phyloP scores from a whole-genome alignment of 92 coral and sea anemone species.

The Siderastrea siderea region DNA sequence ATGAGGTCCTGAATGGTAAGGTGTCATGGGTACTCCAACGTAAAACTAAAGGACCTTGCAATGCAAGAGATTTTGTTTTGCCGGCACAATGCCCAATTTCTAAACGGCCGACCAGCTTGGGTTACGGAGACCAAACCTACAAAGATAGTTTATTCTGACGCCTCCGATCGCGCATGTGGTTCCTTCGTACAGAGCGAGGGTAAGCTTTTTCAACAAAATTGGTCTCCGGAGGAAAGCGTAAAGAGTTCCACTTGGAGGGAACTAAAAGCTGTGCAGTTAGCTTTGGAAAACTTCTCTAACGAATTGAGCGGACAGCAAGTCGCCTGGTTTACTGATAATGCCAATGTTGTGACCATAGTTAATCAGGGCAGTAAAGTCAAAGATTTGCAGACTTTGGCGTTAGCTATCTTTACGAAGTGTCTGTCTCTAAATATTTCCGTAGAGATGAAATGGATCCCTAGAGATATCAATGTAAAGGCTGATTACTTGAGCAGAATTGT shows the following conservation, averaged over 20 bases:
- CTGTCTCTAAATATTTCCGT: conserved; percentile 30
- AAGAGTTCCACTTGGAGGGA: conserved; percentile 67
- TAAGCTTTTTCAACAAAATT: conserved; percentile 72
- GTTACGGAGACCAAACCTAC: conserved; percentile 16
- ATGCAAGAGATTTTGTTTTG: conserved; percentile 49
- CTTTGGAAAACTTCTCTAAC: conserved; percentile 29
- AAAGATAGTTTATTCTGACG: conserved; percentile 49
- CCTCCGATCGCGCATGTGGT: conserved; percentile 53
- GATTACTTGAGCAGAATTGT: too few species aligned
- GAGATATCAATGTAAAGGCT: too few species aligned
- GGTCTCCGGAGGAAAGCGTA: conserved; percentile 42
- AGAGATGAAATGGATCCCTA: conserved; percentile 30
- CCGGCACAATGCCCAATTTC: conserved; percentile 21
- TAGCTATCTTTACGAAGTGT: conserved; percentile 44
- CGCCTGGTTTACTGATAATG: conserved; percentile 53
- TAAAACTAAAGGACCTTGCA: conserved; percentile 6
- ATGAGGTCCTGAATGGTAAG: conserved; percentile 38
- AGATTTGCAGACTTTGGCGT: conserved; percentile 45
- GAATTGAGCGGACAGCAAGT: conserved; percentile 19
- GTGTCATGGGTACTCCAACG: conserved; percentile 46
- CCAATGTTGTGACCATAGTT: conserved; percentile 53
- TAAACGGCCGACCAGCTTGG: conserved; percentile 48
- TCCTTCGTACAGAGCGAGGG: conserved; percentile 51
- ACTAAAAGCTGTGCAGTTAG: conserved; percentile 46
- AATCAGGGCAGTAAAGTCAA: conserved; percentile 24